Evolutionary conservation across 2,797 vertebrate species (phyloP).

Genomic region (Sylvilagus floridanus): DNA sequence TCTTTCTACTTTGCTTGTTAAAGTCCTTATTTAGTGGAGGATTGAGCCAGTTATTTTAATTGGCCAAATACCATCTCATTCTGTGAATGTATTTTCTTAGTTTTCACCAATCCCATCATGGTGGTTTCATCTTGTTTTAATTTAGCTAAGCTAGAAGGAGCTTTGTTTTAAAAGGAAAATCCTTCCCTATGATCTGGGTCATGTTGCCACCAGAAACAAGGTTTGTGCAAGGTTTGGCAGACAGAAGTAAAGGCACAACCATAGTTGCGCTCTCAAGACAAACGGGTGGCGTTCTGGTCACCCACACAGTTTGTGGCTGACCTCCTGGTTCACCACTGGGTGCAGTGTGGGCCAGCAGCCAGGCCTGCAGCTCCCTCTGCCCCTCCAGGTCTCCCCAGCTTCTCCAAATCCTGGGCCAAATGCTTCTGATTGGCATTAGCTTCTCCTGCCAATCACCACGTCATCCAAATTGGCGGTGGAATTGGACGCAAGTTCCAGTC

Average conservation of each 20-base stretch:
- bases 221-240: not conserved
- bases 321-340: not conserved
- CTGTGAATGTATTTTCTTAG: not conserved
- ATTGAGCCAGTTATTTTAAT: not conserved
- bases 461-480: not conserved
- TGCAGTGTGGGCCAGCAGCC: not conserved
- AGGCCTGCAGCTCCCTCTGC: not conserved
- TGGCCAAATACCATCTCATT: not conserved
- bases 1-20: no score
- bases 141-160: not conserved
- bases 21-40: no score
- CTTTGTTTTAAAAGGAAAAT: not conserved
- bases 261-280: not conserved
- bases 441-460: not conserved
- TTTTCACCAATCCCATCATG: not conserved
- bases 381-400: not conserved
- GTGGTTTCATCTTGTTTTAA: not conserved
- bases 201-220: not conserved
- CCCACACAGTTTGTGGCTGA: accelerated
- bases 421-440: not conserved
- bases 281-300: accelerated
- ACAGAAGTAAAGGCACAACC: not conserved
- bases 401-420: not conserved
- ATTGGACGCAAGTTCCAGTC: not conserved
- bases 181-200: not conserved